A percentile compares a stretch with the other conserved stretches of the same genome.
Conservation (phyloP, 2,113 vertebrate genomes). For the Turnix velox region DNA sequence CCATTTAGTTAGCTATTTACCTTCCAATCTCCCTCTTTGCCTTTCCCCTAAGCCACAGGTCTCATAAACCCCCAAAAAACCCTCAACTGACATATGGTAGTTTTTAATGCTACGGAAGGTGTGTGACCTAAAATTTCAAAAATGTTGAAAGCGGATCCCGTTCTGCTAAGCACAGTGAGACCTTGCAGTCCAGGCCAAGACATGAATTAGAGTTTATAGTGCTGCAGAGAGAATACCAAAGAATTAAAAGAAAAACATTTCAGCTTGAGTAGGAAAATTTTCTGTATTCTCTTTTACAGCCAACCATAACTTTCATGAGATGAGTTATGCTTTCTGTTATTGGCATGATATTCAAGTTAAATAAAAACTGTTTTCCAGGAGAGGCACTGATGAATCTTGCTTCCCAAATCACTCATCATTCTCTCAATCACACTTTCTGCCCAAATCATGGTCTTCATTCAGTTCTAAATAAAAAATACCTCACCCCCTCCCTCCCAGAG, state of each 20-base stretch:
- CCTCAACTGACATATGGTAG: background rate
- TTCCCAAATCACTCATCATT: background rate
- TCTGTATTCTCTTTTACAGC: slow-evolving; percentile 60
- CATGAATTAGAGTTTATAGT: slow-evolving; percentile 22
- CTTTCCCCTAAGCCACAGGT: background rate
- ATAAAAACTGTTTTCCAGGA: slow-evolving; percentile 51
- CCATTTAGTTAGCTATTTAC: background rate
- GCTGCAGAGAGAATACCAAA: slow-evolving; percentile 29
- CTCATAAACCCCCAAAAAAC: background rate
- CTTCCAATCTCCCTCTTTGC: background rate
- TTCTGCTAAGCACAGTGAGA: background rate
- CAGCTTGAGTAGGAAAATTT: slow-evolving; percentile 42
- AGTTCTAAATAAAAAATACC: background rate
- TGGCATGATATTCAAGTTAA: slow-evolving; percentile 43
- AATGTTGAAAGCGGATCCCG: background rate
- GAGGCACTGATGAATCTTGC: slow-evolving; percentile 1
- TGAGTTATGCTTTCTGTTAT: slow-evolving; percentile 51
- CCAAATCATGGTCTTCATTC: background rate
- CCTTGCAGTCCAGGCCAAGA: background rate
- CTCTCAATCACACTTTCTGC: background rate
- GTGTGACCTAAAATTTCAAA: background rate
- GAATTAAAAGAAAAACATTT: slow-evolving; percentile 66
- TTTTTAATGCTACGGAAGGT: background rate
- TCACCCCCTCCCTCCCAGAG: background rate
- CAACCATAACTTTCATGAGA: slow-evolving; percentile 44